These are phyloP conservation scores for Diabrotica undecimpunctata DNA, from an alignment of 1,140 invertebrate genomes.

Conservation along the genomic window DNA sequence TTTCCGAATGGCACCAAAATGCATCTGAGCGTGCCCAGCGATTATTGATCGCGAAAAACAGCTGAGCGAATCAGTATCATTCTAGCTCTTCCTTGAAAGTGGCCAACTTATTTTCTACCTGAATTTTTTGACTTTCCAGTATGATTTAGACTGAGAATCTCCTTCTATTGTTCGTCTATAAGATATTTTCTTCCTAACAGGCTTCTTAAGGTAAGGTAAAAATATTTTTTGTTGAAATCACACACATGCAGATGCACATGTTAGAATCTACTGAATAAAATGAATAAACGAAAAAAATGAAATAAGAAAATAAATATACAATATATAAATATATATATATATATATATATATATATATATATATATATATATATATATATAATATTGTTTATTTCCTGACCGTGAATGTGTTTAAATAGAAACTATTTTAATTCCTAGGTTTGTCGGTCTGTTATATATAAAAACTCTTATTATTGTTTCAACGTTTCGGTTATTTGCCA, in stretches of 20 bases:
- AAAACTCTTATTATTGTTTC: too few species aligned
- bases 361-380: too few species aligned
- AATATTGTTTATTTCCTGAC: too few species aligned
- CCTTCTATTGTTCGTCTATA: not conserved
- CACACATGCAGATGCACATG: not conserved
- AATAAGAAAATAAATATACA: too few species aligned
- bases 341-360: too few species aligned
- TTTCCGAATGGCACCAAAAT: too few species aligned
- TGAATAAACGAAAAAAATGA: not conserved
- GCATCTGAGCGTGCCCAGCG: conserved; percentile 14
- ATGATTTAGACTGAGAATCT: not conserved
- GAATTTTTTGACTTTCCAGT: not conserved
- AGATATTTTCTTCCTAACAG: not conserved
- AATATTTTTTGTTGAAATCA: not conserved
- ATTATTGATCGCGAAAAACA: conserved; percentile 27
- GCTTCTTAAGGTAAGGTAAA: not conserved
- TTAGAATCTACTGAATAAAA: not conserved
- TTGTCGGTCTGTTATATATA: too few species aligned
- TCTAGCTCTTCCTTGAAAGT: not conserved
- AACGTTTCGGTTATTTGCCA: too few species aligned
- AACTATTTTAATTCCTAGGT: too few species aligned
- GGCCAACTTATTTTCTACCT: not conserved
- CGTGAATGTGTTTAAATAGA: too few species aligned
- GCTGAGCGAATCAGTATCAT: conserved; percentile 24
- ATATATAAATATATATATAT: too few species aligned